Evolutionary conservation across 2,797 vertebrate genomes (phyloP), one percentile per base, ranked within the genome.

Genomic region (Varecia variegata): DNA sequence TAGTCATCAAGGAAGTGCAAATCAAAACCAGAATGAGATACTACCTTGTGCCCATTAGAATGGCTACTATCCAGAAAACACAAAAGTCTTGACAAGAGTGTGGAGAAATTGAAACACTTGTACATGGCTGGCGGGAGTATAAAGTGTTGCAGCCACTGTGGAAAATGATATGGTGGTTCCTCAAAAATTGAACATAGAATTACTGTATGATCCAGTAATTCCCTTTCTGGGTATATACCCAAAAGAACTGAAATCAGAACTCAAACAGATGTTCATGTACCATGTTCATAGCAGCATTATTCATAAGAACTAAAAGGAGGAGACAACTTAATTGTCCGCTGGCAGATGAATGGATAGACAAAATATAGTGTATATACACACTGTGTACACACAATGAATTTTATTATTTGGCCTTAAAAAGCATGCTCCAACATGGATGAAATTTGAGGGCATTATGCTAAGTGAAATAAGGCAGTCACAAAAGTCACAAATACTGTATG

Each of bases 271-370:
- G 30, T 30, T 10, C 45, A 73, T 27, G 17, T 9, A 14, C 25
- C 40, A 2, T 45, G 40, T 45, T 73, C 70, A 17, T 10, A 73
- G 70, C 25, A 73, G 40, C 70, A 73, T 45, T 30, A 5, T 30
- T 73, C 40, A 45, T 45, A 17, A 45, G 70, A 45, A 40, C 13
- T 14, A 30, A 73, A 71, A 73, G 40, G 43, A 73, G 70, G 25
- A 73, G 30, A 73, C 40, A 45, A 27, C 40, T 6, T 3, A 0
- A 9, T 0, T 30, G 70, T 45, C 25, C 14, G 0, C 2, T 45
- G 3, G 45, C 43, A 40, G 14, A 30, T 15, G 43, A 45, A 45
- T 30, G 70, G 25, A 45, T 45, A 30, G 8, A 54, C 52, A 71
- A 73, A 43, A 15, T 10, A 18, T 10, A 30, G 40, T 45, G 70